Base-by-base conservation (phyloP, 2,888 invertebrate genomes). In the Hemithea aestivaria region DNA sequence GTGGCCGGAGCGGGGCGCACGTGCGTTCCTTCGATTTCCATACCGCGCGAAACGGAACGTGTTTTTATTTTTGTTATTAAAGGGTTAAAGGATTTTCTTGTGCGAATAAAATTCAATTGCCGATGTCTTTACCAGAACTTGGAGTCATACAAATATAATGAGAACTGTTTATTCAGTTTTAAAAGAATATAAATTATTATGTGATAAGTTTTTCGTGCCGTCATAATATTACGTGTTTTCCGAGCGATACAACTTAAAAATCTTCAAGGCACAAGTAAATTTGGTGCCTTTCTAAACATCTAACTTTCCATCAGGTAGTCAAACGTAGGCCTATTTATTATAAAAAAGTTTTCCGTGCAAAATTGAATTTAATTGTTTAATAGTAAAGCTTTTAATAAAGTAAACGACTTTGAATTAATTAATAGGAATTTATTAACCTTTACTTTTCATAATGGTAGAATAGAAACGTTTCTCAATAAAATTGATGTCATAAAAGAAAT, bases 1-100 rank as follows among this genome's bases (percentile, higher is more conserved):
- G 46, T 34, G 50, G 35, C 50, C 36, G 45, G 37, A 38, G 39
- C 34, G 32, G 39, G 32, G 40, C 45, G 46, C 53, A 50, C 53
- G 50, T 48, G 53, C 50, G 53, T 50, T 48, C 38, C 42, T 40
- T 50, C 42, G 40, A 48, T 52, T 52, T 45, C 45, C 49, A 52
- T 52, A 39, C 37, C 40, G 38, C 42, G 50, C 34, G 44, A 38
- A 48, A 36, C 34, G 48, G 36, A 53, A 34, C 44, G 46, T 38
- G 25, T 28, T 35, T 37, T 45, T 38, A 24, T 27, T 29, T 20
- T 24, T 33, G 33, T 35, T 27, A 32, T 29, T 26, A 7, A 26
- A 22, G 25, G 22, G 27, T 11, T 27, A 27, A 27, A 27, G 35
- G 21, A 29, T 10, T 24, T 30, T 10, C 8, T 21, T 12, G 20